Evolutionary conservation across 2,888 invertebrate genomes (phyloP), one percentile per base, ranked within the genome.

Genomic region (Lacanobia wlatinum): DNA sequence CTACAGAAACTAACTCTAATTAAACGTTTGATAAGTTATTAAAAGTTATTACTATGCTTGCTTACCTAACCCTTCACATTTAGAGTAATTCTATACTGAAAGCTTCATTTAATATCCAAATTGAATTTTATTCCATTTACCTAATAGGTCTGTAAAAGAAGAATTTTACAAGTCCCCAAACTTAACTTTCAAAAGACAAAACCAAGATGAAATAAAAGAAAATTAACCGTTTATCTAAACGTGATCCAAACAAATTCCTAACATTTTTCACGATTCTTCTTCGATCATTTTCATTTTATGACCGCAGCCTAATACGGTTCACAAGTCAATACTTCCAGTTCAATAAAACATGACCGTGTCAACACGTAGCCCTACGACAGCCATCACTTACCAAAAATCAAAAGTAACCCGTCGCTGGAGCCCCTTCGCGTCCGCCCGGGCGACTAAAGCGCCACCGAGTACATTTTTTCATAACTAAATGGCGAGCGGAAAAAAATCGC

Each of bases 401-500:
- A 73, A 78, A 82, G 83, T 71, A 56, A 67, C 63, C 60, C 59
- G 72, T 72, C 71, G 64, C 61, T 28, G 67, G 56, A 48, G 66
- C n/a, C 59, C 52, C 28, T 38, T 16, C 48, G 53, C 55, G 66
- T 55, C 43, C 50, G 77, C 53, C 55, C 52, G 55, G 28, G 28
- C 89, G 87, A 91, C 90, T 78, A 78, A 80, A 90, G 95, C 96
- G 95, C 95, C 96, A 90, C 94, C 91, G 83, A 84, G 89, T 87
- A 88, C 88, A 87, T 94, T 94, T 95, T 95, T 93, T 90, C 91
- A 87, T 87, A 94, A 95, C 95, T 94, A 94, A 95, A 92, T 80
- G 72, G 88, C 85, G 85, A 82, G 76, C 83, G 83, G 87, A 82
- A 90, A 93, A 95, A 96, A 95, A 93, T 67, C 76, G 90, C 95